Base-by-base conservation (phyloP, 2,113 vertebrate species). In the Halichoerus grypus region DNA sequence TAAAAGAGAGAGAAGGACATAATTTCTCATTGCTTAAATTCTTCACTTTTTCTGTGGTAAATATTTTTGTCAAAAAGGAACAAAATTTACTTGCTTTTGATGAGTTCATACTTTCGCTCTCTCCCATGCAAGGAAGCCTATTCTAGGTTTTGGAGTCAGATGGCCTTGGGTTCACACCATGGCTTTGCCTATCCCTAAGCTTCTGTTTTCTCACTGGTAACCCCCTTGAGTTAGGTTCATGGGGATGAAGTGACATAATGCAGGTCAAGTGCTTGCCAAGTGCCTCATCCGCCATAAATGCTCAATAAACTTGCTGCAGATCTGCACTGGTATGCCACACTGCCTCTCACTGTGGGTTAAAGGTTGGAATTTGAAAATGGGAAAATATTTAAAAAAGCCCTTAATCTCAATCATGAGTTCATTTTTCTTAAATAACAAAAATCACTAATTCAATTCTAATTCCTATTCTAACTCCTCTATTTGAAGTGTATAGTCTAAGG, bases 351-450 rank as follows among this genome's bases (percentile, higher is more conserved):
- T n/a, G 46, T 14, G 46, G 26, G n/a, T 4, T 61, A 57, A 69
- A 76, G 51, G 28, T 14, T 79, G 36, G 14, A 53, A 91, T 59
- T 69, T 46, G 39, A 33, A 88, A 79, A 21, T n/a, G 14, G 5
- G 90, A 51, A 88, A 80, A 79, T 19, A n/a, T 5, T 28, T 84
- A 84, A 71, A 12, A 19, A 49, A 76, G 31, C 26, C 26, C 61
- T 61, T 46, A 31, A 65, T 51, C 42, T 84, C 18, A 8, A 51
- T 39, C n/a, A 55, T 49, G 36, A 42, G 51, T 63, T 95, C 36
- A 55, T 55, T 84, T 92, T 93, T 61, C 72, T 80, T 84, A 90
- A 86, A 74, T n/a, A 94, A 88, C 1, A 42, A 95, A 96, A 95
- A 42, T 69, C 82, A 57, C n/a, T 9, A 72, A 91, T 83, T 80